These are phyloP conservation scores for Steinernema carpocapsae DNA, from an alignment of 2,888 invertebrate species.

Conservation along the genomic window DNA sequence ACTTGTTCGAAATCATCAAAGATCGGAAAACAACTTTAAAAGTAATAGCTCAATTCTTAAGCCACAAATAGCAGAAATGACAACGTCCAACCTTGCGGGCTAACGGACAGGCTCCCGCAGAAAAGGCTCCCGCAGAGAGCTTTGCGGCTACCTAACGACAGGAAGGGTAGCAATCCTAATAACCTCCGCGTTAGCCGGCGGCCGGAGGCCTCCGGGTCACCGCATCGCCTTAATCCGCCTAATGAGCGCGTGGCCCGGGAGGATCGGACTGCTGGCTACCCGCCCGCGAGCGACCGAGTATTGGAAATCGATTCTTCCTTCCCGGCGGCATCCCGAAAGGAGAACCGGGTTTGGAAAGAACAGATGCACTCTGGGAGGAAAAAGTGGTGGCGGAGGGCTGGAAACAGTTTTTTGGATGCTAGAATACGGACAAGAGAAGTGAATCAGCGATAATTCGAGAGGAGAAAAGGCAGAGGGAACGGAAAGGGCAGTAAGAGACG, in stretches of 20 bases:
- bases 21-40: too few relatives aligned
- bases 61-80: too few relatives aligned
- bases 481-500: too few relatives aligned
- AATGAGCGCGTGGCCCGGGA: conserved; percentile 7
- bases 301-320: conserved; percentile 15
- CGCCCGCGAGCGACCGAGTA: neutral
- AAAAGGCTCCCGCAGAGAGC: too few relatives aligned
- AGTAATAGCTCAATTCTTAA: too few relatives aligned
- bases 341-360: neutral
- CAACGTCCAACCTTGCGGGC: too few relatives aligned
- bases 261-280: neutral
- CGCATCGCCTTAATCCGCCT: conserved; percentile 14
- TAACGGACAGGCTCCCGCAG: too few relatives aligned
- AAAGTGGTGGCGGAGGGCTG: neutral
- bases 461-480: neutral
- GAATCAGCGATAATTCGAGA: neutral
- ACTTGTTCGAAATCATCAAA: too few relatives aligned
- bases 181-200: neutral
- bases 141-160: too few relatives aligned
- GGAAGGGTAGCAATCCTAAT: too few relatives aligned
- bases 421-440: neutral
- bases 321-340: conserved; percentile 22
- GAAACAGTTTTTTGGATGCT: too few relatives aligned
- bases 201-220: neutral
- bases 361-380: neutral